phyloP scores from a whole-genome alignment of 2,113 vertebrate species.

The Xiphias gladius region DNA sequence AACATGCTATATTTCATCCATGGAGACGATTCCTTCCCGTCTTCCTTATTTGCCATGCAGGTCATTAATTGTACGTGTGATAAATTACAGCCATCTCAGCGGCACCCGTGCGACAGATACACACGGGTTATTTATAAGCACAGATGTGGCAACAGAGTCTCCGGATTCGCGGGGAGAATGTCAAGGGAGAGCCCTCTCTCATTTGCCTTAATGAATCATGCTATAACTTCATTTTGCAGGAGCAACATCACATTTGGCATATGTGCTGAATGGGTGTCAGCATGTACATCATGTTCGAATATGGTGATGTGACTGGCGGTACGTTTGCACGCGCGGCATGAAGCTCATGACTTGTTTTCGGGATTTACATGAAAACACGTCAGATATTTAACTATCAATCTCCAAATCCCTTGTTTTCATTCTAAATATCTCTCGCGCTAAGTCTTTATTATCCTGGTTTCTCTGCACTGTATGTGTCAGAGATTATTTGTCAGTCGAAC shows the following conservation, averaged over 20 bases:
- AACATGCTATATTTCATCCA: slow-evolving; percentile 16
- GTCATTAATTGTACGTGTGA: slow-evolving; percentile 70
- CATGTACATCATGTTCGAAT: slow-evolving; percentile 45
- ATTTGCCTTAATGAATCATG: slow-evolving; percentile 66
- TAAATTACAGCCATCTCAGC: slow-evolving; percentile 68
- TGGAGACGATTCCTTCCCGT: slow-evolving; percentile 22
- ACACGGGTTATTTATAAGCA: slow-evolving; percentile 64
- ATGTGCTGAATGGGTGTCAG: slow-evolving; percentile 41
- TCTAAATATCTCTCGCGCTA: background rate
- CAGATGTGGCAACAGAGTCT: slow-evolving; percentile 71
- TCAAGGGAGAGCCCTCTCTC: slow-evolving; percentile 50
- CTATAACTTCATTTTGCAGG: slow-evolving; percentile 57
- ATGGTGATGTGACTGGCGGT: slow-evolving; percentile 4
- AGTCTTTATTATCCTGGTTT: background rate
- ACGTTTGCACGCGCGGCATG: background rate
- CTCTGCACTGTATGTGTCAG: background rate
- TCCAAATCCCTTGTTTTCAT: background rate
- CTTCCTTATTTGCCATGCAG: slow-evolving; percentile 55
- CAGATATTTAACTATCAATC: background rate
- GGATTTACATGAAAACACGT: background rate
- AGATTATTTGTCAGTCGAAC: background rate
- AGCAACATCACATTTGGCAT: slow-evolving; percentile 22
- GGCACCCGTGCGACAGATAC: slow-evolving; percentile 62
- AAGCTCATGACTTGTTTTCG: slow-evolving; percentile 14
- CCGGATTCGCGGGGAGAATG: slow-evolving; percentile 58